A percentile compares a stretch with the other conserved stretches of the same genome.
Conservation (phyloP, 2,113 vertebrate species). For the Bufo bufo region DNA sequence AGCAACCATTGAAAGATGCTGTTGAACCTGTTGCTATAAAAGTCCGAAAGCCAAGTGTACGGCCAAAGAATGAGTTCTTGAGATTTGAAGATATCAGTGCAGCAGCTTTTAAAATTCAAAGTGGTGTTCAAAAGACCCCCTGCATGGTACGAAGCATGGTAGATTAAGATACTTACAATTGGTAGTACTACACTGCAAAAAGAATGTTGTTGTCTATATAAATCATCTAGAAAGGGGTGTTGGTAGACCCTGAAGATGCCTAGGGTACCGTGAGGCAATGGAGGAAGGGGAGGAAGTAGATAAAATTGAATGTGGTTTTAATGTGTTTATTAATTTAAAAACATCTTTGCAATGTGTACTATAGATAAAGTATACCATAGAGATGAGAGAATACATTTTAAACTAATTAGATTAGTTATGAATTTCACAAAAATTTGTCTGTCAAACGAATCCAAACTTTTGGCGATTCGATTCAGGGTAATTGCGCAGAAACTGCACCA, state of each 20-base stretch:
- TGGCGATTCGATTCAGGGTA: too few relatives aligned
- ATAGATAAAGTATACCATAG: too few relatives aligned
- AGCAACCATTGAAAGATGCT: slow-evolving; percentile 71
- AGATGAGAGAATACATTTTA: too few relatives aligned
- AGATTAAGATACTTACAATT: background rate
- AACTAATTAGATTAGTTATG: too few relatives aligned
- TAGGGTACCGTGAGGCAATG: too few relatives aligned
- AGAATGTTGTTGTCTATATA: background rate
- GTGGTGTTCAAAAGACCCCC: slow-evolving; percentile 83
- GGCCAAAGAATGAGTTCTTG: slow-evolving; percentile 70
- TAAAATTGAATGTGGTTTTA: background rate
- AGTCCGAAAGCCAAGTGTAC: slow-evolving; percentile 62
- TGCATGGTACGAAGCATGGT: slow-evolving; percentile 76
- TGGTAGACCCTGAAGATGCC: background rate
- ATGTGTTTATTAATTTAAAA: too few relatives aligned
- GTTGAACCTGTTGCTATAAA: slow-evolving; percentile 68
- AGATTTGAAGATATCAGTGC: slow-evolving; percentile 88
- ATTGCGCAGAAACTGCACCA: too few relatives aligned
- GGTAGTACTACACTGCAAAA: background rate
- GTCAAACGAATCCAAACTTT: too few relatives aligned
- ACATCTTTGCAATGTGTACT: too few relatives aligned
- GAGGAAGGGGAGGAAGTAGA: background rate
- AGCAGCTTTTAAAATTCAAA: slow-evolving; percentile 86
- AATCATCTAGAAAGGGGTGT: background rate
- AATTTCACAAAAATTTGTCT: too few relatives aligned